Conservation (phyloP, 2,888 invertebrate genomes). For the Oscheius sp. region DNA sequence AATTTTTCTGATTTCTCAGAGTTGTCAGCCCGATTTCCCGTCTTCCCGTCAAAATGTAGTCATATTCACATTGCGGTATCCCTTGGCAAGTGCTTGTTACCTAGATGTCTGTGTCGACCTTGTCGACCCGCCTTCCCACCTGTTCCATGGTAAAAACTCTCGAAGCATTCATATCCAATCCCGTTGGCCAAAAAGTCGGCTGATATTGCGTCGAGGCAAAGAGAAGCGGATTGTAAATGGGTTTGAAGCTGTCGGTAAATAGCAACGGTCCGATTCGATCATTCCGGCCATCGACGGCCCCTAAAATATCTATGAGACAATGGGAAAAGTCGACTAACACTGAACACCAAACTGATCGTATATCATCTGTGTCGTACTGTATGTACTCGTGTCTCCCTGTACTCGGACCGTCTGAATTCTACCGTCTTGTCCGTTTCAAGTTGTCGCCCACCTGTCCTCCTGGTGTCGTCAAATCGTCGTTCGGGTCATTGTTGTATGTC, state of each 20-base stretch:
- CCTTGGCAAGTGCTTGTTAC: conserved; percentile 56
- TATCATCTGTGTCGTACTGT: conserved; percentile 59
- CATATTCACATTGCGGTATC: conserved; percentile 60
- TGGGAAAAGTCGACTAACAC: conserved; percentile 43
- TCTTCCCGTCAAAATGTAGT: conserved; percentile 61
- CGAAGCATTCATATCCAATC: conserved; percentile 59
- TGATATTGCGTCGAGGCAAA: conserved; percentile 59
- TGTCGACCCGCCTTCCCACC: conserved; percentile 31
- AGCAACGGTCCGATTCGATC: conserved; percentile 58
- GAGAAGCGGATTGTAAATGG: conserved; percentile 66
- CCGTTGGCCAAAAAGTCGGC: conserved; percentile 59
- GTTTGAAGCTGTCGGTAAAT: conserved; percentile 65
- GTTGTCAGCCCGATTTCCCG: conserved; percentile 57
- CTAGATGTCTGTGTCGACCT: conserved; percentile 11
- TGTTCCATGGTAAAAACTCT: conserved; percentile 61
- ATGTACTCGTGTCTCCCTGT: conserved; percentile 53
- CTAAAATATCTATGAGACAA: conserved; percentile 35
- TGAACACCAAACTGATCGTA: conserved; percentile 64
- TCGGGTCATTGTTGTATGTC: conserved; percentile 67
- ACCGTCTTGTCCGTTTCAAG: too few relatives aligned
- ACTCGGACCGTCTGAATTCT: conserved; percentile 42
- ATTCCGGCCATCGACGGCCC: conserved; percentile 60
- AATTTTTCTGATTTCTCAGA: conserved; percentile 50
- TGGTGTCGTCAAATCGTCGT: conserved; percentile 66
- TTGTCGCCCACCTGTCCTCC: conserved; percentile 34